Evolutionary conservation across 1,140 invertebrate species (phyloP), one percentile per base, ranked within the genome.

Genomic region (Drosophila kikkawai): DNA sequence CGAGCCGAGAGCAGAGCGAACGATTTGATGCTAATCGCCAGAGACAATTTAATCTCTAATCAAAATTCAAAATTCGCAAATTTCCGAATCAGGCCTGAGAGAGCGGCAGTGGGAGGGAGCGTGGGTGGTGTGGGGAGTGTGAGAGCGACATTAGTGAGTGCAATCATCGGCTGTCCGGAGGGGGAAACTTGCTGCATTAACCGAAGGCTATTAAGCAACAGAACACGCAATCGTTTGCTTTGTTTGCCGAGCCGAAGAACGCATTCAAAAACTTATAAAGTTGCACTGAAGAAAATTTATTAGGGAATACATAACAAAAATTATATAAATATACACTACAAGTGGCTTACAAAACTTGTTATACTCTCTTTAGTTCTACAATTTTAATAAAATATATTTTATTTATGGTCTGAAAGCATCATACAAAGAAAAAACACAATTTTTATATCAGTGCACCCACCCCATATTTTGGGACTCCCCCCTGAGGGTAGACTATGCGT

Each of bases 11-110:
- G 56, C 70, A 73, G 64, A 68, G 51, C 50, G 71, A 75, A 58
- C 75, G 48, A 69, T 80, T 60, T 80, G 78, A 87, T 84, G 84
- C 84, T 88, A 88, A 88, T 88, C 84, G 81, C 74, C 78, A 90
- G 81, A 81, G 84, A 88, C 84, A 88, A 90, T 90, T 88, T 88
- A 88, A 90, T 90, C 84, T 88, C 84, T 85, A 88, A 88, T 88
- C 85, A 88, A 90, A 88, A 88, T 88, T 88, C 85, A 84, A 73
- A 88, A 88, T 90, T 88, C 67, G 60, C 80, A 90, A 90, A 87
- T 88, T 84, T 80, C 82, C 82, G 61, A 66, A 51, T 56, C 57
- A 57, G 70, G 29, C 48, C 47, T 3, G 29, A 45, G 50, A 63
- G 57, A 66, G 15, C 0, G 26, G 53, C 5, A 12, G 39, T 15